phyloP scores from a whole-genome alignment of 2,113 vertebrate genomes.

The Heterotis niloticus region DNA sequence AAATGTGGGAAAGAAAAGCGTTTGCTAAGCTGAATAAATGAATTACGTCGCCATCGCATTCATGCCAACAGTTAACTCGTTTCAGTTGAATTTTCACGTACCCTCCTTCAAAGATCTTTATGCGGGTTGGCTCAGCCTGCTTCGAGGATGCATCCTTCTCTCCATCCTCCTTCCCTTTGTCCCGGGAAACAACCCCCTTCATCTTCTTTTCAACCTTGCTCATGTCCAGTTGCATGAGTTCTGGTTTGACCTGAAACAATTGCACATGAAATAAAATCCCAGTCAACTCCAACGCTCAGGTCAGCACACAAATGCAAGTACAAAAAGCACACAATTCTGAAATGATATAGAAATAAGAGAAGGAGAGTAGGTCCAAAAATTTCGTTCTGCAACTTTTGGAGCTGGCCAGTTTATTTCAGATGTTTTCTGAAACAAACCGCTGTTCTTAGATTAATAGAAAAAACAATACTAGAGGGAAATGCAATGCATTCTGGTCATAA shows the following conservation, averaged over 20 bases:
- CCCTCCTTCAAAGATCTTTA: slow-evolving; percentile 99
- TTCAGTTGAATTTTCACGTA: slow-evolving; percentile 58
- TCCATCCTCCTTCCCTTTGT: slow-evolving; percentile 86
- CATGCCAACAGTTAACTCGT: slow-evolving; percentile 5
- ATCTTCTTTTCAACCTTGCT: slow-evolving; percentile 85
- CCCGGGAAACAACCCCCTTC: slow-evolving; percentile 81
- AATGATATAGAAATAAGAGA: too few relatives aligned
- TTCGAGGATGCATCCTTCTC: slow-evolving; percentile 87
- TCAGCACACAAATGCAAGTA: too few relatives aligned
- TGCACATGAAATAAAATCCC: neutral
- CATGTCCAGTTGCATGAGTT: slow-evolving; percentile 81
- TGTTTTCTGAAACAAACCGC: too few relatives aligned
- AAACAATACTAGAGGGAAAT: too few relatives aligned
- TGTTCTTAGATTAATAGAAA: too few relatives aligned
- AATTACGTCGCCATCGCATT: slow-evolving; percentile 5
- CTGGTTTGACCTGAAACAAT: slow-evolving; percentile 80
- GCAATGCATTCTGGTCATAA: too few relatives aligned
- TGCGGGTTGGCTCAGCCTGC: slow-evolving; percentile 84
- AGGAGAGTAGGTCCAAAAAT: too few relatives aligned
- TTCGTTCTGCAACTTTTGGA: too few relatives aligned
- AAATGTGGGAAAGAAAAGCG: neutral
- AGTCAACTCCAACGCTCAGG: too few relatives aligned
- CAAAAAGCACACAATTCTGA: too few relatives aligned
- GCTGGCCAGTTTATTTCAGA: too few relatives aligned
- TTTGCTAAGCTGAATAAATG: neutral